Percentiles rank a stretch among this genome's conserved stretches.
These are phyloP conservation scores for Psittacula echo DNA, from an alignment of 2,797 vertebrate species.

Conservation along the genomic window DNA sequence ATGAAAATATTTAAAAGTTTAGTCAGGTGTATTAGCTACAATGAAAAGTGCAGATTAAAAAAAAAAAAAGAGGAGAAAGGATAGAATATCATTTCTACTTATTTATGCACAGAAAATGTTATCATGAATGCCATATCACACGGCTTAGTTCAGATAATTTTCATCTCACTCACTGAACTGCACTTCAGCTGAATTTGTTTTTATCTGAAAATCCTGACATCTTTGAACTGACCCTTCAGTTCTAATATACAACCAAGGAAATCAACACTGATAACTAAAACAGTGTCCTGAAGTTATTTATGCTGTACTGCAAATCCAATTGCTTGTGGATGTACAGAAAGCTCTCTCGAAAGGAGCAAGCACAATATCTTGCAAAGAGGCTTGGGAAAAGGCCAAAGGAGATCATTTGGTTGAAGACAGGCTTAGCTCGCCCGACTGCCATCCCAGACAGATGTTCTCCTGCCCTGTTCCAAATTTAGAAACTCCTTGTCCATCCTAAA, in stretches of 20 bases:
- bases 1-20: not conserved
- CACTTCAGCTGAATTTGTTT: not conserved
- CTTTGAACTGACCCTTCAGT: conserved; percentile 3
- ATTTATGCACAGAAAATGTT: not conserved
- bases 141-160: not conserved
- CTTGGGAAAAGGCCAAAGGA: not conserved
- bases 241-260: not conserved
- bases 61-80: not conserved
- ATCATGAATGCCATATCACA: not conserved
- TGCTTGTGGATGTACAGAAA: not conserved
- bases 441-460: not conserved
- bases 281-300: not conserved
- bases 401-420: not conserved
- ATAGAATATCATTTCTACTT: not conserved
- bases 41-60: not conserved
- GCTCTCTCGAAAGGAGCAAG: not conserved
- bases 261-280: conserved; percentile 22
- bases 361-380: not conserved
- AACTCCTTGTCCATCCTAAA: not conserved
- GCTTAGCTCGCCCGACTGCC: not conserved
- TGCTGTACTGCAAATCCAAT: not conserved
- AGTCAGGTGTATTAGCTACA: not conserved
- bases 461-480: not conserved
- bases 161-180: not conserved
- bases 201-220: conserved; percentile 15